A percentile compares a stretch with the other conserved stretches of the same genome.
phyloP scores from a whole-genome alignment of 1,140 invertebrate species.

The Zaprionus vittiger region DNA sequence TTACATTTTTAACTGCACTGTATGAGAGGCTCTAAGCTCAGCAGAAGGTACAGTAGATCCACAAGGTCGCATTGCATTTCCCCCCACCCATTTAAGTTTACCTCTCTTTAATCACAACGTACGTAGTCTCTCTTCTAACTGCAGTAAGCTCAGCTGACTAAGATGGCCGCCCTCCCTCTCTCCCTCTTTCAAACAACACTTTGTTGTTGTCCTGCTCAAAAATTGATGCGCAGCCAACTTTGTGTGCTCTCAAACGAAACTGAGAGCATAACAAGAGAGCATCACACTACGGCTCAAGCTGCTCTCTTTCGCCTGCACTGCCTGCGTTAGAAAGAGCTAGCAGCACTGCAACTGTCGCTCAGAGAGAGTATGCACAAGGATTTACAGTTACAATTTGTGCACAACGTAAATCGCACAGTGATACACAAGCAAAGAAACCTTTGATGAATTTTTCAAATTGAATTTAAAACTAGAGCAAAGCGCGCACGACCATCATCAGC shows the following conservation, averaged over 20 bases:
- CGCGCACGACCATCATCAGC: not conserved
- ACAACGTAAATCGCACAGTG: not conserved
- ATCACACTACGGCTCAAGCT: not conserved
- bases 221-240: not conserved
- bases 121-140: not conserved
- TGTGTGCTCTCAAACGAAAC: not conserved
- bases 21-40: too few species aligned
- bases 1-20: not conserved
- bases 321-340: not conserved
- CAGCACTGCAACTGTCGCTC: not conserved
- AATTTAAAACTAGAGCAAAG: slow-evolving; percentile 11
- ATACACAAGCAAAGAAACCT: not conserved
- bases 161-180: not conserved
- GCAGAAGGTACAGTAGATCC: too few species aligned
- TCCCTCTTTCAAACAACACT: not conserved
- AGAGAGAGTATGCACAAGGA: not conserved
- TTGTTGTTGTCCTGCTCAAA: not conserved
- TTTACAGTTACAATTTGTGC: not conserved
- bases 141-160: not conserved
- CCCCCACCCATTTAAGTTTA: too few species aligned
- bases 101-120: not conserved
- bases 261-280: not conserved
- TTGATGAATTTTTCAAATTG: slow-evolving; percentile 2
- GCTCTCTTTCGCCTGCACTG: not conserved
- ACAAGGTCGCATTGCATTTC: too few species aligned